phyloP scores from a whole-genome alignment of 2,888 invertebrate genomes.

The Smittia sp. region DNA sequence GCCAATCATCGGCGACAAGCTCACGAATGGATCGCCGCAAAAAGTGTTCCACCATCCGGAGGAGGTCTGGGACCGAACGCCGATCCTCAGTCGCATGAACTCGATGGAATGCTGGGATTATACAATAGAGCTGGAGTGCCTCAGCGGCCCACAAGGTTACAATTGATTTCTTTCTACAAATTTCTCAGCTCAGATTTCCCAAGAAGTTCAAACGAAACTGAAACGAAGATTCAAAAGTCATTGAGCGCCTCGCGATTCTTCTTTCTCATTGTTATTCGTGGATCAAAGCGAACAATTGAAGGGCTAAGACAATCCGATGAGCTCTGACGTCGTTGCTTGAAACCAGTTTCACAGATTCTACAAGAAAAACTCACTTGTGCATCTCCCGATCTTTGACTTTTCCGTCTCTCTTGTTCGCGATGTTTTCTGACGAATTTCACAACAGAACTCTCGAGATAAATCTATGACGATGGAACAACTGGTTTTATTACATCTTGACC shows the following conservation, averaged over 20 bases:
- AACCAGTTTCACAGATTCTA: no score
- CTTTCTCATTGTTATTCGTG: no score
- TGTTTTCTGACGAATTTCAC: background rate
- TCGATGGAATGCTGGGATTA: slow-evolving; percentile 83
- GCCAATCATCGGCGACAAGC: slow-evolving; percentile 23
- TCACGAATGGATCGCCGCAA: slow-evolving; percentile 20
- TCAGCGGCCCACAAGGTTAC: slow-evolving; percentile 73
- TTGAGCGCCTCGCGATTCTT: no score
- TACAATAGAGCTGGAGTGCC: slow-evolving; percentile 76
- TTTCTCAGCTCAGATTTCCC: background rate
- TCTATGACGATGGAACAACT: background rate
- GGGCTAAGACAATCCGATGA: no score
- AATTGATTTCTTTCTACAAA: background rate
- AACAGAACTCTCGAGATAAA: background rate
- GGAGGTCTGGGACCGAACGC: slow-evolving; percentile 37
- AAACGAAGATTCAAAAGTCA: no score
- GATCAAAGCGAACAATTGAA: no score
- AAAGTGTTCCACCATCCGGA: background rate
- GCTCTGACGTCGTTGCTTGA: no score
- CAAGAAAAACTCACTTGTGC: no score
- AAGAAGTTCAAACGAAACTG: background rate
- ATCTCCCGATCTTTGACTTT: background rate
- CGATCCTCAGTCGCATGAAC: slow-evolving; percentile 55
- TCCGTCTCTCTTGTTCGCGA: background rate
- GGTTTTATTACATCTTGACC: background rate